phyloP scores from a whole-genome alignment of 2,797 vertebrate species.

The Gymnodraco acuticeps region DNA sequence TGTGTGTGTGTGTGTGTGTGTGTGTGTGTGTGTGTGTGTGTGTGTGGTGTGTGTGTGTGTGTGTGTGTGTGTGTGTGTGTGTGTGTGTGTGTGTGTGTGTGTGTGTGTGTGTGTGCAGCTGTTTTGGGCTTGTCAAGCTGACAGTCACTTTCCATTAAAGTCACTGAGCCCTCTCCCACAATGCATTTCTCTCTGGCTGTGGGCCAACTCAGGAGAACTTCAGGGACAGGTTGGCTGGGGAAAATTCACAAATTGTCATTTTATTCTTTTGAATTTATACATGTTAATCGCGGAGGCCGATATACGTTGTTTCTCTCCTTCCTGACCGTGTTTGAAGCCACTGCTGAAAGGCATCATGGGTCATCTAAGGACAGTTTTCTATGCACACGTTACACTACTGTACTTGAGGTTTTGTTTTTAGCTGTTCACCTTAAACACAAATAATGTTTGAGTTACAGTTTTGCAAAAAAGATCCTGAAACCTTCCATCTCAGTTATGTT shows the following conservation, averaged over 20 bases:
- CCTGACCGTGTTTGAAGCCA: not conserved
- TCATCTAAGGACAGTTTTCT: not conserved
- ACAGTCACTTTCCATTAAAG: slow-evolving; percentile 43
- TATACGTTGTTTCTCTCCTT: not conserved
- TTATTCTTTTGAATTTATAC: not conserved
- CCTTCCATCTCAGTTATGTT: no score
- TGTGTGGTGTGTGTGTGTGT: no score
- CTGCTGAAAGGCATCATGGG: not conserved
- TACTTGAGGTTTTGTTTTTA: not conserved
- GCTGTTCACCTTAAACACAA: not conserved
- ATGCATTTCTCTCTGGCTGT: slow-evolving; percentile 27
- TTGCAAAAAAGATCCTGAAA: not conserved
- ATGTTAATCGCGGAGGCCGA: not conserved
- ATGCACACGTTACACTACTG: not conserved
- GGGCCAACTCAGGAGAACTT: not conserved
- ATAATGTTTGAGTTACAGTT: not conserved
- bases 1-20: not conserved
- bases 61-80: no score
- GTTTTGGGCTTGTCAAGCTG: slow-evolving; percentile 50
- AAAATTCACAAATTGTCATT: not conserved
- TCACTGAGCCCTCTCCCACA: slow-evolving; percentile 31
- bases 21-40: not conserved
- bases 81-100: not conserved
- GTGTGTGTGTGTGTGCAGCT: slow-evolving; percentile 58
- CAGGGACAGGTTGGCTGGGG: not conserved